Base-by-base conservation (phyloP, 2,797 vertebrate species). In the Pogoniulus pusillus region DNA sequence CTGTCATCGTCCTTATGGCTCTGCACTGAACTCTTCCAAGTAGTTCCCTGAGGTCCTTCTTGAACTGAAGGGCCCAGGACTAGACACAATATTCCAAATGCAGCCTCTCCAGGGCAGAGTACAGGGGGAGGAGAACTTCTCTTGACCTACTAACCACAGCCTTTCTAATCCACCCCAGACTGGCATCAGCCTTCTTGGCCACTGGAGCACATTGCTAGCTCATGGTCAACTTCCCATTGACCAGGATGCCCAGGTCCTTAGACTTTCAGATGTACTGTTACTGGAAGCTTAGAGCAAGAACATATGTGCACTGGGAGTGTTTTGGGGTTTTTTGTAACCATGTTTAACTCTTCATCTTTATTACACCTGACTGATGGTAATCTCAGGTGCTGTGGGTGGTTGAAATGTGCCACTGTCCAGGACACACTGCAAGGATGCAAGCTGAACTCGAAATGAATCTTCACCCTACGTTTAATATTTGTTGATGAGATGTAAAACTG, bases 181-280 rank as follows among this genome's bases (percentile, higher is more conserved):
- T 41, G 15, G 41, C 41, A 17, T 17, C 41, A 41, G 41, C 41
- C 16, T 41, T 41, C 41, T 41, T 41, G 41, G 7, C 41, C 41
- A 41, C 41, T 15, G 41, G 41, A 41, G 41, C 16, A 17, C 41
- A 41, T 41, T 41, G 41, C 41, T 41, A 41, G 41, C 41, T 41
- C 41, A 16, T 41, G 41, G 41, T 41, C 41, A 41, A 15, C 41
- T 16, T 41, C 16, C 41, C 41, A 41, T 41, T 16, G 41, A 17
- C 41, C 41, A 41, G 41, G 41, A 41, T 14, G 41, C 41, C 16
- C 16, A 41, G 41, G 16, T 41, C 41, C 16, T 41, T 41, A 89
- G 35, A 27, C 83, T 93, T 94, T 85, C 89, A 92, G 86, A 34
- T 60, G 35, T 53, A 5, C 62, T 89, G 58, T 80, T 39, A 59